Evolutionary conservation across 2,797 vertebrate genomes (phyloP).

Genomic region (Limnodromus scolopaceus): DNA sequence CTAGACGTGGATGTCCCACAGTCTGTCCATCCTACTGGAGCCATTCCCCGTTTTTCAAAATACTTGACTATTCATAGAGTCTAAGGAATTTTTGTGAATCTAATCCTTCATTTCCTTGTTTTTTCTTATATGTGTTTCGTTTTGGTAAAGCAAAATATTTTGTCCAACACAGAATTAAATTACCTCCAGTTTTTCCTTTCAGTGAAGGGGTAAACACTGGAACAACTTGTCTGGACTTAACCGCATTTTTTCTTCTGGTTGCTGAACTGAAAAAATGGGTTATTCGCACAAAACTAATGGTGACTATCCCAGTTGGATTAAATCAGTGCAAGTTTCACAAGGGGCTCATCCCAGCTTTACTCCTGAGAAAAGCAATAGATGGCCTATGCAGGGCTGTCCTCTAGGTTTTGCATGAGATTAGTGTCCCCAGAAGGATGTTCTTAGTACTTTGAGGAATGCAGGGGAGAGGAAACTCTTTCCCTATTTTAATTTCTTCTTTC

Average conservation of each 20-base stretch:
- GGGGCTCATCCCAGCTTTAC: neutral
- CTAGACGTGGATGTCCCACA: neutral
- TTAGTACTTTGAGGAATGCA: neutral
- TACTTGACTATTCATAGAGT: neutral
- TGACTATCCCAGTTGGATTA: neutral
- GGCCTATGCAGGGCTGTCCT: neutral
- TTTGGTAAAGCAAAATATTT: neutral
- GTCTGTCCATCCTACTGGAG: neutral
- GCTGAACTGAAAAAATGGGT: neutral
- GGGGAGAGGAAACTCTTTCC: neutral
- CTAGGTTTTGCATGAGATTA: neutral
- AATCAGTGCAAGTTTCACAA: neutral
- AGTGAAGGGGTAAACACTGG: neutral
- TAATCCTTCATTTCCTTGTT: neutral
- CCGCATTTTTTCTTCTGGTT: neutral
- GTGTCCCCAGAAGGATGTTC: neutral
- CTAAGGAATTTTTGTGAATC: neutral
- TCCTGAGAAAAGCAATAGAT: neutral
- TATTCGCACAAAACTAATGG: neutral
- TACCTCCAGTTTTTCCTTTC: neutral
- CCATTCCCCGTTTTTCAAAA: neutral
- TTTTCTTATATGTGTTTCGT: neutral
- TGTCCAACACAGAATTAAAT: neutral
- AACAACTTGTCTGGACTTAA: neutral
- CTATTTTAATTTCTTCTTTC: neutral